A percentile compares a stretch with the other conserved stretches of the same genome.
These are phyloP conservation scores for Dermochelys coriacea DNA, from an alignment of 2,797 vertebrate species.

Conservation along the genomic window DNA sequence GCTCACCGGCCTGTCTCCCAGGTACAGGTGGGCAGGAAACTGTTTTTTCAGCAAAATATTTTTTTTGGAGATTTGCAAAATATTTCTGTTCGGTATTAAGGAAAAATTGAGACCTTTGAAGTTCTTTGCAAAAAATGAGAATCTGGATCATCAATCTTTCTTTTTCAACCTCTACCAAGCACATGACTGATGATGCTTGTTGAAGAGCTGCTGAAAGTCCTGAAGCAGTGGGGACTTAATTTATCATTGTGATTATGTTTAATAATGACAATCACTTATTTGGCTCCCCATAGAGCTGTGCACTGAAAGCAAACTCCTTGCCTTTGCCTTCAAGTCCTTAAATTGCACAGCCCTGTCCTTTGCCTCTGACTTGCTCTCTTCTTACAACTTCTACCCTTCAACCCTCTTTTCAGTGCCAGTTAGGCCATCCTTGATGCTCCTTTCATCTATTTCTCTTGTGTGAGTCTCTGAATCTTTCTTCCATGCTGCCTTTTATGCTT, in stretches of 20 bases:
- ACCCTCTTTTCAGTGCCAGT: background rate
- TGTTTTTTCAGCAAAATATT: background rate
- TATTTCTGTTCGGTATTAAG: background rate
- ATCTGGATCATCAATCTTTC: background rate
- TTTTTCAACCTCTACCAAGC: background rate
- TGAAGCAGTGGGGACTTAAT: background rate
- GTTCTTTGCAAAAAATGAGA: background rate
- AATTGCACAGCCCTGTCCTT: background rate
- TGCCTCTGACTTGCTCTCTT: background rate
- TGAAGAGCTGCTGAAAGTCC: background rate
- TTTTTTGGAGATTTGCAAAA: background rate
- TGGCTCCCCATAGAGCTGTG: background rate
- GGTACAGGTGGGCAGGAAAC: background rate
- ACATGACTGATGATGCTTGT: background rate
- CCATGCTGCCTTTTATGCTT: background rate
- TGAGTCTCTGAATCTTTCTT: background rate
- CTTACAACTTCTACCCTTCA: background rate
- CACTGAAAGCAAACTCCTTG: background rate
- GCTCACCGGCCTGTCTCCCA: background rate
- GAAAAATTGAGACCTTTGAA: background rate
- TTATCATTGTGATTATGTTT: background rate
- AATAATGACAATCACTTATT: background rate
- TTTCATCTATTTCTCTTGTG: background rate
- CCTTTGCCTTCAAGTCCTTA: background rate
- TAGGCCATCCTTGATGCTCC: background rate